phyloP scores from a whole-genome alignment of 2,888 invertebrate species.

The Thymelicus acteon region DNA sequence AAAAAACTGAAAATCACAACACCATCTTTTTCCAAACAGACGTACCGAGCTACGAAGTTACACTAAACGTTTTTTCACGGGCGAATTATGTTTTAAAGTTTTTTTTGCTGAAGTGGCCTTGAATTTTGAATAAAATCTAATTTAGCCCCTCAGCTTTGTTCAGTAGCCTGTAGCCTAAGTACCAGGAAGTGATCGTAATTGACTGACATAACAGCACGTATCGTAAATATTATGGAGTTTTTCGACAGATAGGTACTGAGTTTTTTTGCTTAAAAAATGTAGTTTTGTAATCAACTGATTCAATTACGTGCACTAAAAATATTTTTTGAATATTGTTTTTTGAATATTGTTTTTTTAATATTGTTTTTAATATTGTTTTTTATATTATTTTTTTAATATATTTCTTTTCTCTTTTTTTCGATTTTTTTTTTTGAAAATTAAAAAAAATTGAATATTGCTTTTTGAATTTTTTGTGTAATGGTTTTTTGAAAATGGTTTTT shows the following conservation, averaged over 20 bases:
- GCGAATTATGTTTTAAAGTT: constrained; percentile 35
- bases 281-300: background rate
- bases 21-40: constrained; percentile 19
- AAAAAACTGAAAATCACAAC: constrained; percentile 19
- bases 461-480: too few species aligned
- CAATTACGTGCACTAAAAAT: background rate
- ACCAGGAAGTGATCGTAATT: constrained; percentile 33
- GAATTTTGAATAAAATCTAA: constrained; percentile 36
- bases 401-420: too few species aligned
- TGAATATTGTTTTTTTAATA: too few species aligned
- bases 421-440: too few species aligned
- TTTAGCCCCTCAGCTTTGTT: constrained; percentile 25
- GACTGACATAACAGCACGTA: constrained; percentile 32
- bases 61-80: constrained; percentile 24
- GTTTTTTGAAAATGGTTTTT: too few species aligned
- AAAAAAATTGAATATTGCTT: too few species aligned
- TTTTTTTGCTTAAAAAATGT: background rate
- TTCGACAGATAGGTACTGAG: constrained; percentile 6
- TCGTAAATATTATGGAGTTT: constrained; percentile 16
- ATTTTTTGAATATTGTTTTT: too few species aligned
- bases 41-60: constrained; percentile 19
- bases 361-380: too few species aligned
- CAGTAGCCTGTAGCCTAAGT: constrained; percentile 30
- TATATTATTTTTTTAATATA: too few species aligned
- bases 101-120: constrained; percentile 34